Evolutionary conservation across 2,797 vertebrate species (phyloP), one percentile per base, ranked within the genome.

Genomic region (Chloroceryle amazona): DNA sequence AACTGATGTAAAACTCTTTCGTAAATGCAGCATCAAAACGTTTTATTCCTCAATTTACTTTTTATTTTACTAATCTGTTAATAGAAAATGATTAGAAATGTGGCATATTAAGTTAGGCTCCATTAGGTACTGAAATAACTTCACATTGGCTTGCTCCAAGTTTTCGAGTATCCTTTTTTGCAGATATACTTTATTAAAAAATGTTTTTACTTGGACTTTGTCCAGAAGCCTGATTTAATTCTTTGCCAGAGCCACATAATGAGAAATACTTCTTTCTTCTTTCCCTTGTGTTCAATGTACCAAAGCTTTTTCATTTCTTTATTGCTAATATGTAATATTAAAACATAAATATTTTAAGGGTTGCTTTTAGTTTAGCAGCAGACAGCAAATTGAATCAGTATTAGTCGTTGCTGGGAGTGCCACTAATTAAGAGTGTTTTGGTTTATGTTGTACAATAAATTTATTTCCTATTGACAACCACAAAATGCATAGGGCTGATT

Each of bases 271-370:
- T 90, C 73, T 90, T 25, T 66, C 19, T 61, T 91, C 61, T 82
- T 89, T 61, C 44, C 58, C 37, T 31, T 55, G 11, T 54, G 54
- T 75, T 84, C 74, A 71, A 2, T 31, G n/a, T 89, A 23, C 74
- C 49, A 52, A 68, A 71, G 81, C 68, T 83, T 91, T 95, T 78
- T 85, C 75, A 33, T 92, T 94, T 82, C 82, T 52, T 76, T 83
- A 78, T 78, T 94, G 72, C 60, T 91, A 80, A 83, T 85, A 42
- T 22, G 1, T 80, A 82, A 88, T 76, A 86, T 57, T 89, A 44
- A 75, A 61, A 35, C 22, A 25, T 90, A 95, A 92, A 89, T 96
- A 90, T 89, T 96, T 90, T 46, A 95, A 80, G 81, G 63, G 42
- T 28, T 76, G 71, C 35, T 73, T 90, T 95, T 80, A 70, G 58